Percentiles rank a stretch among this genome's conserved stretches.
Evolutionary conservation across 2,797 vertebrate species (phyloP).

Genomic region (Anas bernieri): DNA sequence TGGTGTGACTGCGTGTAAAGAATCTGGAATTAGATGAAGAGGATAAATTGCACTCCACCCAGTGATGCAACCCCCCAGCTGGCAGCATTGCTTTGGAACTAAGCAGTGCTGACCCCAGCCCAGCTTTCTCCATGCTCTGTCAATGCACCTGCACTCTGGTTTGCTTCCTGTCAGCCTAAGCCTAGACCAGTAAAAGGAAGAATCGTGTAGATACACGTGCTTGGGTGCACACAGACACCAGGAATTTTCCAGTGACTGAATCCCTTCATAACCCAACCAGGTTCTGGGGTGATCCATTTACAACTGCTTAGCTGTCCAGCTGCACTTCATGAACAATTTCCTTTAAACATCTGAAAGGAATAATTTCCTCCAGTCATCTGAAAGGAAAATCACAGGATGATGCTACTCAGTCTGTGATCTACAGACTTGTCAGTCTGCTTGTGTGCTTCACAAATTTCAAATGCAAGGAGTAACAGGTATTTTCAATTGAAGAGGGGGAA

Average conservation of each 20-base stretch:
- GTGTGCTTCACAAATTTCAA: not conserved
- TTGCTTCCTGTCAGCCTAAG: not conserved
- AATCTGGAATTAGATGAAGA: not conserved
- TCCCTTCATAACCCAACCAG: not conserved
- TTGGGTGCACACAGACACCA: fast-evolving
- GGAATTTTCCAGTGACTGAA: not conserved
- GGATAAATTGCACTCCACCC: not conserved
- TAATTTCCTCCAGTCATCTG: not conserved
- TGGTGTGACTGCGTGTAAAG: fast-evolving
- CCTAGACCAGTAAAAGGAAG: not conserved
- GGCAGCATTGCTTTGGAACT: not conserved
- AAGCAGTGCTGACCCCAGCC: not conserved
- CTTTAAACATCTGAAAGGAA: not conserved
- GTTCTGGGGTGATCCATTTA: not conserved
- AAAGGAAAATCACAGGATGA: not conserved
- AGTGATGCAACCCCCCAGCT: not conserved
- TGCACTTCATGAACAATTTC: not conserved
- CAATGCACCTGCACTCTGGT: not conserved
- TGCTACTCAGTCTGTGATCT: not conserved
- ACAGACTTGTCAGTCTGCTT: not conserved
- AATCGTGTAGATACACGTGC: not conserved
- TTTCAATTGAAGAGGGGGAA: not conserved
- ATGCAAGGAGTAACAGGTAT: not conserved
- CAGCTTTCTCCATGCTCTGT: not conserved
- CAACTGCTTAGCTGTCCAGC: not conserved